A percentile compares a stretch with the other conserved stretches of the same genome.
These are phyloP conservation scores for Thomomys bottae DNA, from an alignment of 2,113 vertebrate genomes.

Conservation along the genomic window DNA sequence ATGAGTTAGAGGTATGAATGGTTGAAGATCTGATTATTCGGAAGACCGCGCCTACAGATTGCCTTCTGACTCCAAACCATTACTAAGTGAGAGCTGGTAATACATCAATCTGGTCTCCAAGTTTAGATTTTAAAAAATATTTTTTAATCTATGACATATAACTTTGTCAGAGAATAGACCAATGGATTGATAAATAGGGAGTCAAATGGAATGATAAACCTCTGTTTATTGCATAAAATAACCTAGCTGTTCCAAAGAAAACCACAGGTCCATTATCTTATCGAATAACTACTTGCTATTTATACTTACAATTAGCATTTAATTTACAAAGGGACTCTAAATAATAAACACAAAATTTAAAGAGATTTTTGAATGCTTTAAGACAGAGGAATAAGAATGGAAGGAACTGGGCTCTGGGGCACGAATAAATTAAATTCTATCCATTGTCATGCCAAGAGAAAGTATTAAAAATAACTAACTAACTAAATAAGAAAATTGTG, in stretches of 20 bases:
- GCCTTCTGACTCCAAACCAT: not conserved
- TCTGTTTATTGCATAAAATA: constrained; percentile 3
- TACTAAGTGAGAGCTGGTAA: not conserved
- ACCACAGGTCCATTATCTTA: not conserved
- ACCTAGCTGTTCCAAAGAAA: not conserved
- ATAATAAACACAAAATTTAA: not conserved
- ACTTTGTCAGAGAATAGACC: not conserved
- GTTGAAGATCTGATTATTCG: not conserved
- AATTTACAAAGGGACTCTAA: not conserved
- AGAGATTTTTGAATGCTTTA: not conserved
- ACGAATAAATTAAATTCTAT: not conserved
- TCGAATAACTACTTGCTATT: not conserved
- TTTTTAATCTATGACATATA: not conserved
- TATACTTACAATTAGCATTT: constrained; percentile 19
- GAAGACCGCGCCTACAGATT: not conserved
- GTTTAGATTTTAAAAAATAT: not conserved
- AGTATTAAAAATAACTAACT: constrained; percentile 5
- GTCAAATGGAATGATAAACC: not conserved
- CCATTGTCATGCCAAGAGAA: not conserved
- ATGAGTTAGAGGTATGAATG: not conserved
- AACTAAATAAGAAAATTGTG: too few relatives aligned
- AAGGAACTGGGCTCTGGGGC: not conserved
- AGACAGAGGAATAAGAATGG: not conserved
- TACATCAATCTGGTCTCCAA: not conserved
- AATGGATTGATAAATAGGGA: not conserved